Percentiles rank a stretch among this genome's conserved stretches.
These are phyloP conservation scores for Lutraria lutraria DNA, from an alignment of 2,888 invertebrate genomes.

Conservation along the genomic window DNA sequence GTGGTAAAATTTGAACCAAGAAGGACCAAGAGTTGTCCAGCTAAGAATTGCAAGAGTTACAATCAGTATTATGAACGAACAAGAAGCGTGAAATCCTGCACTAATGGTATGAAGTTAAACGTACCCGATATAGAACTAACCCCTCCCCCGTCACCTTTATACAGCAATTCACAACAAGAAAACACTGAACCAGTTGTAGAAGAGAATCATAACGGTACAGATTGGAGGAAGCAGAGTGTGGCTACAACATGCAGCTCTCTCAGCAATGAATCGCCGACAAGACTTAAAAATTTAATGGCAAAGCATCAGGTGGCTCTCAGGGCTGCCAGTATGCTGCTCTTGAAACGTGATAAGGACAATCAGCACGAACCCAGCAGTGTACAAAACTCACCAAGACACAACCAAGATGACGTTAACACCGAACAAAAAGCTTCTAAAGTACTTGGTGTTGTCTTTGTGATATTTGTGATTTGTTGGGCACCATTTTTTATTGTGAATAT, in stretches of 20 bases:
- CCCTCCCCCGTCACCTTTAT: conserved; percentile 63
- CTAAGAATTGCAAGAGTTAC: conserved; percentile 50
- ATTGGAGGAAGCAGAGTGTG: conserved; percentile 49
- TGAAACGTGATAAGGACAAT: conserved; percentile 71
- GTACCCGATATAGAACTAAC: conserved; percentile 49
- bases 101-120: conserved; percentile 21
- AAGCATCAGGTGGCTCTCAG: conserved; percentile 84
- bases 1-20: conserved; percentile 70
- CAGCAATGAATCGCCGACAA: conserved; percentile 70
- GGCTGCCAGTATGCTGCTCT: conserved; percentile 83
- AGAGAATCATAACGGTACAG: conserved; percentile 60
- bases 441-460: conserved; percentile 85
- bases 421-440: conserved; percentile 98
- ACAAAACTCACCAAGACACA: conserved; percentile 52
- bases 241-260: conserved; percentile 57
- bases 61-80: conserved; percentile 43
- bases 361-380: conserved; percentile 14
- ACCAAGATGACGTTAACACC: conserved; percentile 89
- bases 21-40: conserved; percentile 67
- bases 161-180: conserved; percentile 42
- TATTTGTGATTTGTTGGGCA: conserved; percentile 86
- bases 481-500: conserved; percentile 86
- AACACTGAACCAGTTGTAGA: conserved; percentile 59
- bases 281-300: conserved; percentile 77
- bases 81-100: conserved; percentile 45